phyloP scores from a whole-genome alignment of 2,888 invertebrate species.

The Argyresthia goedartella region DNA sequence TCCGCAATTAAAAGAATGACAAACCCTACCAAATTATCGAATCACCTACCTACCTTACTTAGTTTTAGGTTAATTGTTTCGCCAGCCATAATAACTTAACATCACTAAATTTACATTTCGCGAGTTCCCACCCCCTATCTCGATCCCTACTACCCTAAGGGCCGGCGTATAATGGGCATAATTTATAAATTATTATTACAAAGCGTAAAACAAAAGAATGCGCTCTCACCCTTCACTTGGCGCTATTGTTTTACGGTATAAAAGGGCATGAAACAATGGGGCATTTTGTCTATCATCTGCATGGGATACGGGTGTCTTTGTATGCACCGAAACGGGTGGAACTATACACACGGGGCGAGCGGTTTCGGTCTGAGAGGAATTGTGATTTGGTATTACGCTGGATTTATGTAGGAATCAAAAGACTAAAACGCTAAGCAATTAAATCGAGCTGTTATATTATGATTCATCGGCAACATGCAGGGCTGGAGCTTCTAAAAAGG shows the following conservation, averaged over 20 bases:
- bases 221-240: not conserved
- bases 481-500: no score
- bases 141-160: not conserved
- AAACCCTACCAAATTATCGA: no score
- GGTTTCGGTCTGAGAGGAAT: no score
- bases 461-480: no score
- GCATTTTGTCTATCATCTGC: slow-evolving; percentile 4
- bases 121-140: not conserved
- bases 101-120: not conserved
- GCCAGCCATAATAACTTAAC: no score
- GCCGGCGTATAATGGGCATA: not conserved
- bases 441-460: no score
- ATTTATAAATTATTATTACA: slow-evolving; percentile 1
- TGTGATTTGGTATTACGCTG: no score
- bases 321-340: not conserved
- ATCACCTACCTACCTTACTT: no score
- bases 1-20: no score
- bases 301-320: slow-evolving; percentile 6
- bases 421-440: no score
- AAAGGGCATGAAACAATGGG: slow-evolving; percentile 3
- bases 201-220: slow-evolving; percentile 3
- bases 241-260: slow-evolving; percentile 3
- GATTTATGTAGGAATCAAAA: no score
- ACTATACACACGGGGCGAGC: not conserved
- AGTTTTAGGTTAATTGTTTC: no score